Evolutionary conservation across 2,797 vertebrate species (phyloP).

Genomic region (Cetoscarus ocellatus): DNA sequence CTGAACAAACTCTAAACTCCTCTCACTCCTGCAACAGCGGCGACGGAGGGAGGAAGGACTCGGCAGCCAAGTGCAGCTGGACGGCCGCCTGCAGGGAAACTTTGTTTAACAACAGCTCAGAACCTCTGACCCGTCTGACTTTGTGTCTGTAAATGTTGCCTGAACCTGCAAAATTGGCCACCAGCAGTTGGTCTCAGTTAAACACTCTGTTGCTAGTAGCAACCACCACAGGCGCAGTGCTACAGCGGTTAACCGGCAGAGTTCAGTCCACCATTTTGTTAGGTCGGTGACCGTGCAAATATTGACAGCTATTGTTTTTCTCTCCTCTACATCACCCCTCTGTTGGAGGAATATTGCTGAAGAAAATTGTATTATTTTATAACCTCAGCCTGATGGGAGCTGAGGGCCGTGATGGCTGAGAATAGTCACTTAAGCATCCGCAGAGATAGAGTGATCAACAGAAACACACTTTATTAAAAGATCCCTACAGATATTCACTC

Average conservation of each 20-base stretch:
- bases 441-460: no score
- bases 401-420: neutral
- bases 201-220: neutral
- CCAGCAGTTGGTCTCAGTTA: neutral
- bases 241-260: neutral
- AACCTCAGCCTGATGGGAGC: neutral
- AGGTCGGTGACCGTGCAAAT: neutral
- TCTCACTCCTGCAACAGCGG: constrained; percentile 13
- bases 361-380: neutral
- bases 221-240: neutral
- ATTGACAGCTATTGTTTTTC: neutral
- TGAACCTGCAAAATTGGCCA: neutral
- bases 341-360: neutral
- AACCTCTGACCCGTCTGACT: constrained; percentile 13
- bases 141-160: neutral
- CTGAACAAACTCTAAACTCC: constrained; percentile 32
- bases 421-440: neutral
- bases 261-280: neutral
- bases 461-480: no score
- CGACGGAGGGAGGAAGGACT: constrained; percentile 1
- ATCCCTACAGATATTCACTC: no score
- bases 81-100: constrained; percentile 11
- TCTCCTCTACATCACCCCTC: neutral
- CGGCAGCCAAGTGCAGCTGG: constrained; percentile 24
- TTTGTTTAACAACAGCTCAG: neutral